phyloP scores from a whole-genome alignment of 2,113 vertebrate genomes.

The Ailuropoda melanoleuca region DNA sequence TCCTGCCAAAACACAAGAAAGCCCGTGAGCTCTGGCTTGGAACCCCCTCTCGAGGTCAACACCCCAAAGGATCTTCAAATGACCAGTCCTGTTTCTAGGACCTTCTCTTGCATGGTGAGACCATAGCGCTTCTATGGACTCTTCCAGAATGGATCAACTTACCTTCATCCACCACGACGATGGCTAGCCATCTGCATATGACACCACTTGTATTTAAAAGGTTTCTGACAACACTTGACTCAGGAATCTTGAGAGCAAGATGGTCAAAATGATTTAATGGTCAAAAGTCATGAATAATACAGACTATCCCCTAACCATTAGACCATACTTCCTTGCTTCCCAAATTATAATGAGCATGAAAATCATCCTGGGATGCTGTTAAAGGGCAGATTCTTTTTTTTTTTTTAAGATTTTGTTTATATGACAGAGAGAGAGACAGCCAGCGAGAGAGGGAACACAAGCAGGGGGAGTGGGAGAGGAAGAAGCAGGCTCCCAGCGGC shows the following conservation, averaged over 20 bases:
- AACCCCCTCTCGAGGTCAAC: not conserved
- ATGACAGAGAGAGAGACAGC: no score
- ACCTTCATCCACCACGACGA: fast-evolving
- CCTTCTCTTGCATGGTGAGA: not conserved
- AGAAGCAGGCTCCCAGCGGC: no score
- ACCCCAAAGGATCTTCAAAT: not conserved
- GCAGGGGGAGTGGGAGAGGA: no score
- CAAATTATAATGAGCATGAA: not conserved
- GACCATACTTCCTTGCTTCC: not conserved
- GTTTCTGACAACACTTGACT: not conserved
- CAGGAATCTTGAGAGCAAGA: not conserved
- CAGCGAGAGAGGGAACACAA: no score
- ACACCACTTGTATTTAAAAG: not conserved
- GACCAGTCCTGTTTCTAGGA: not conserved
- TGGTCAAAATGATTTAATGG: not conserved
- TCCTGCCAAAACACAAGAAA: conserved; percentile 83
- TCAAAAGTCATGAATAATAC: not conserved
- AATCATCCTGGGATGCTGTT: not conserved
- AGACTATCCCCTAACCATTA: not conserved
- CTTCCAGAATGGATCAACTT: not conserved
- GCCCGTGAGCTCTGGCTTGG: not conserved
- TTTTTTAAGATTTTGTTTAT: no score
- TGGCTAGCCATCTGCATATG: not conserved
- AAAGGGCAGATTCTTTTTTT: not conserved
- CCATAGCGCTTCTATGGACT: not conserved